phyloP scores from a whole-genome alignment of 2,797 vertebrate genomes.

The Bradypodion pumilum region DNA sequence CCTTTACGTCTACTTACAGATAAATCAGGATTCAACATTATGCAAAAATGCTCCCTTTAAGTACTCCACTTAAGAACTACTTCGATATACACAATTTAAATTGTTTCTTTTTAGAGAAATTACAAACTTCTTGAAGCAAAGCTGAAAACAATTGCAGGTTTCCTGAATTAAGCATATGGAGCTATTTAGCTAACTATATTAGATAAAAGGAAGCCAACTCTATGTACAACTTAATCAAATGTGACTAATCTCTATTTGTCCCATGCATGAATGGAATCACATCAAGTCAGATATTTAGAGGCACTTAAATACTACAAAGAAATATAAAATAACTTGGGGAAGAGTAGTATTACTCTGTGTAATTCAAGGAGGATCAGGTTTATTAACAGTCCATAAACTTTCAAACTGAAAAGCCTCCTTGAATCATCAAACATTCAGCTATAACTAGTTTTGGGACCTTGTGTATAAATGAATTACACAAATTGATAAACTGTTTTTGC shows the following conservation, averaged over 20 bases:
- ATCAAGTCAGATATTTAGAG: constrained; percentile 4
- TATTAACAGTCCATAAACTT: no score
- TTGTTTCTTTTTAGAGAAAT: not conserved
- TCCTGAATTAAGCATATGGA: not conserved
- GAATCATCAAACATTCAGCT: no score
- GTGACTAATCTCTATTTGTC: not conserved
- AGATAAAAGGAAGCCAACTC: not conserved
- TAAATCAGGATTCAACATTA: not conserved
- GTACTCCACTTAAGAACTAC: not conserved
- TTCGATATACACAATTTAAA: not conserved
- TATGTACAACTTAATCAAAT: not conserved
- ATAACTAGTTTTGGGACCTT: no score
- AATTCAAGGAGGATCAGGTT: no score
- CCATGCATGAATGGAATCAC: not conserved
- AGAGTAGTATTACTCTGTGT: no score
- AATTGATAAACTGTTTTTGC: no score
- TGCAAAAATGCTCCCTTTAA: no score
- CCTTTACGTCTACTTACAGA: no score
- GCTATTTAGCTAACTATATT: constrained; percentile 10
- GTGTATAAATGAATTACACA: no score
- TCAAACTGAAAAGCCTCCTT: no score
- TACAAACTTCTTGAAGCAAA: not conserved
- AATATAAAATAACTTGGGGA: not conserved
- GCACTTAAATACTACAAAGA: constrained; percentile 23
- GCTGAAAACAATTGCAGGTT: not conserved